phyloP scores from a whole-genome alignment of 2,888 invertebrate species.

The Plebejus anna region DNA sequence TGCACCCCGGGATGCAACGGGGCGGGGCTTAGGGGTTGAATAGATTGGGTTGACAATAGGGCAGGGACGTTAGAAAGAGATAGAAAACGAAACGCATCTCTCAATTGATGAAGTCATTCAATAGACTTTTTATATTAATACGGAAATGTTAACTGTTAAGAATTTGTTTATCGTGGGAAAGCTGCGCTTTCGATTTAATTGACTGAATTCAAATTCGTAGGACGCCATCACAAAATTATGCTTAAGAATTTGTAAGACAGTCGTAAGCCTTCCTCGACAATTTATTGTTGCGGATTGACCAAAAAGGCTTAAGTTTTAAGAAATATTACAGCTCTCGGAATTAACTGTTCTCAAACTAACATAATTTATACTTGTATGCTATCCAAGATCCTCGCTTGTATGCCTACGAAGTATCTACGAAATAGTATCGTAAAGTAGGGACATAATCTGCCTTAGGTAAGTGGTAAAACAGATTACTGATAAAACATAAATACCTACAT shows the following conservation, averaged over 20 bases:
- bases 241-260: neutral
- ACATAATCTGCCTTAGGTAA: too few species aligned
- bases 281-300: too few species aligned
- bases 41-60: neutral
- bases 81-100: neutral
- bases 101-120: neutral
- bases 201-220: neutral
- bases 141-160: neutral
- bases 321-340: too few species aligned
- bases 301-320: too few species aligned
- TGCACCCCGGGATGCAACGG: neutral
- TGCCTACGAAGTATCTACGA: too few species aligned
- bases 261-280: neutral
- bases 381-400: too few species aligned
- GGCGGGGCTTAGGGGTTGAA: conserved; percentile 15
- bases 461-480: too few species aligned
- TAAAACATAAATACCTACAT: too few species aligned
- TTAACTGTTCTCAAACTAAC: too few species aligned
- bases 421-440: too few species aligned
- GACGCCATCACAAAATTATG: neutral
- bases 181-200: neutral
- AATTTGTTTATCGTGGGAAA: neutral
- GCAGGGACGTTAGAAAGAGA: neutral
- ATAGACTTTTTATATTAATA: neutral
- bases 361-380: too few species aligned